phyloP scores from a whole-genome alignment of 2,113 vertebrate species.

The Lathamus discolor region DNA sequence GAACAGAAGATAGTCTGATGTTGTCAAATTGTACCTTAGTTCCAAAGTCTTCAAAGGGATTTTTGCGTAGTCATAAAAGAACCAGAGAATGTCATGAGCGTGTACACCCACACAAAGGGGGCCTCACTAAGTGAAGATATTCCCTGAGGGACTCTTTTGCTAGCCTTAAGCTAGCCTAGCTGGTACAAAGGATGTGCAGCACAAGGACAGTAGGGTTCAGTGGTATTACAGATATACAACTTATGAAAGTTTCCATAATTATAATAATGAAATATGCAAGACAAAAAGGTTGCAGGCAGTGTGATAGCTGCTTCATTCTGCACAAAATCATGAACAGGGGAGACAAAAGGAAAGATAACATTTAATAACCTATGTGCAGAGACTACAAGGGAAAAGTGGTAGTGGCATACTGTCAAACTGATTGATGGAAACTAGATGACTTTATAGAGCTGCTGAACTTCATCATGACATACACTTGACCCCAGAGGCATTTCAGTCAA shows the following conservation, averaged over 20 bases:
- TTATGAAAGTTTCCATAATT: neutral
- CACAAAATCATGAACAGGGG: neutral
- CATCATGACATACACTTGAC: neutral
- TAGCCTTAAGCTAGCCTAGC: neutral
- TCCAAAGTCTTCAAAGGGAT: neutral
- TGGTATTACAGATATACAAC: neutral
- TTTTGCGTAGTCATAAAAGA: neutral
- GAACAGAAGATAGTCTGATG: neutral
- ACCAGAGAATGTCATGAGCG: neutral
- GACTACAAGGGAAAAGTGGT: neutral
- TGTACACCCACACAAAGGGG: accelerated
- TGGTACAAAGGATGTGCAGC: neutral
- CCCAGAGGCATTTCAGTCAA: neutral
- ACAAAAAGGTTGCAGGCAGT: neutral
- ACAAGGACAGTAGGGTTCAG: neutral
- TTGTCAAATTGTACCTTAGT: neutral
- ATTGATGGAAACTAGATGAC: neutral
- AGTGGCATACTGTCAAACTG: neutral
- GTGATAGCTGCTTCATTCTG: neutral
- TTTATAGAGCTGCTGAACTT: constrained; percentile 25
- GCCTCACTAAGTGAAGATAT: accelerated
- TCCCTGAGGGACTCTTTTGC: neutral
- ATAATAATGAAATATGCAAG: neutral
- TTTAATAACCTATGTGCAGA: neutral
- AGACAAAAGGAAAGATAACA: neutral